These are phyloP conservation scores for Setophaga kirtlandii DNA, from an alignment of 2,113 vertebrate species.

Conservation along the genomic window DNA sequence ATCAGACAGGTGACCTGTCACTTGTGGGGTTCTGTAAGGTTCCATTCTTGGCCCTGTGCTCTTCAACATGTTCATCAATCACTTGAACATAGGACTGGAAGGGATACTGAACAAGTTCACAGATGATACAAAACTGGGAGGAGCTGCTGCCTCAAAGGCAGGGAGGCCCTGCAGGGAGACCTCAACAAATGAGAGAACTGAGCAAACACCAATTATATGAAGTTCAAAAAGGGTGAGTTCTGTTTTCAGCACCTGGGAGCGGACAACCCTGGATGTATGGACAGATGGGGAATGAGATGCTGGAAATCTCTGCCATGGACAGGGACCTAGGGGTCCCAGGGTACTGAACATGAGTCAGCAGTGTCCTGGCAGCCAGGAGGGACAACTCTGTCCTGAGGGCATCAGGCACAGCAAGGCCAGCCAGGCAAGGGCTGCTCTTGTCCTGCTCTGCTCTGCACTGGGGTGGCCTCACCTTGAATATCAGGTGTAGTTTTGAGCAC, in stretches of 20 bases:
- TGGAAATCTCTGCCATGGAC: not conserved
- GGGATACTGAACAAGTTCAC: not conserved
- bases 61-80: not conserved
- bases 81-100: not conserved
- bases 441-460: rapidly evolving
- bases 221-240: not conserved
- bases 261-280: not conserved
- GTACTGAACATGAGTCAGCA: not conserved
- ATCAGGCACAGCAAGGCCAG: not conserved
- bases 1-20: not conserved
- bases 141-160: not conserved
- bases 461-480: not conserved
- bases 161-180: not conserved
- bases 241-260: not conserved
- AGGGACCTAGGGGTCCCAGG: not conserved
- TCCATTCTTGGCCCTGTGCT: not conserved
- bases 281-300: not conserved
- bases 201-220: not conserved
- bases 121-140: not conserved
- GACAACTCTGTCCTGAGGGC: rapidly evolving
- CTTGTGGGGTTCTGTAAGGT: not conserved
- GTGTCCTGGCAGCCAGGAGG: not conserved
- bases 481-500: not conserved
- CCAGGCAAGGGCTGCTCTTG: not conserved
- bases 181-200: not conserved